Evolutionary conservation across 1,140 invertebrate species (phyloP), one percentile per base, ranked within the genome.

Genomic region (Diabrotica undecimpunctata): DNA sequence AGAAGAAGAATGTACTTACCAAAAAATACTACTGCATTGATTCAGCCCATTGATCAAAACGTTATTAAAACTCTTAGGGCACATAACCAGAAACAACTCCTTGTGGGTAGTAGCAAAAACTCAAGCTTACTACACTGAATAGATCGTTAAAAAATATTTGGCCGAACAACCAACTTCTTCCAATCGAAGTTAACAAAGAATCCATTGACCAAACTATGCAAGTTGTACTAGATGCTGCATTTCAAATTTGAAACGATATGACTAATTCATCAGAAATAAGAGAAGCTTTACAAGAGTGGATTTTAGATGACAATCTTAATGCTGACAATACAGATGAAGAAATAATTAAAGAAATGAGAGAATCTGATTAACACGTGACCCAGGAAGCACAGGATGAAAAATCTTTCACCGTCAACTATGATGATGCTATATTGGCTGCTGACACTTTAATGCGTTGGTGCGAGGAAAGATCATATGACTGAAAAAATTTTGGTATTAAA

Each of bases 31-130:
- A 81, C 80, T 2, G 68, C 73, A 0, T 65, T 77, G 46, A 67
- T 81, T 10, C 80, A 83, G 64, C 78, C 77, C 8, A 76, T 82
- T 72, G 78, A 81, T 70, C 75, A 78, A 66, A 75, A 74, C 11
- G 70, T 79, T 50, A 61, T 65, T 37, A 46, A 46, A 10, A 46
- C 39, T 8, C 11, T 46, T 8, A n/a, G n/a, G n/a, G n/a, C n/a
- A n/a, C n/a, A n/a, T n/a, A n/a, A n/a, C n/a, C 7, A 46, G 11
- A 46, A 46, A 10, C 39, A 10, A 7, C 1, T 46, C 7, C 39
- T 46, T 7, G 11, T 46, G 39, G 39, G 11, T 46, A 46, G 10
- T 41, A 1, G 39, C 39, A 41, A 46, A 0, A 46, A n/a, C n/a
- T n/a, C n/a, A n/a, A n/a, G n/a, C n/a, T n/a, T n/a, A n/a, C n/a